Conservation (phyloP, 2,113 vertebrate species). For the Pardalotus punctatus region DNA sequence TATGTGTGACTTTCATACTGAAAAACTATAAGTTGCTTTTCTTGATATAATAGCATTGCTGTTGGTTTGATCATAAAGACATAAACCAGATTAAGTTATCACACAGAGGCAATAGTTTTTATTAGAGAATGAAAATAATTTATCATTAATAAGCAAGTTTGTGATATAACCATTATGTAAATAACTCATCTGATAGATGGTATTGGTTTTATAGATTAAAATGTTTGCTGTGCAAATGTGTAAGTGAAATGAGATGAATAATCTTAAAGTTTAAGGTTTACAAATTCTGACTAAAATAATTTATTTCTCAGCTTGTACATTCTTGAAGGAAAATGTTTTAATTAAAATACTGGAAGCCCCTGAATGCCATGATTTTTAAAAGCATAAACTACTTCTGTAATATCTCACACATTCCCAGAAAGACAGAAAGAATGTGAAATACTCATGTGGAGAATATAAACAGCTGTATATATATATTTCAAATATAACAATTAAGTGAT, state of each 20-base stretch:
- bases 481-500: slow-evolving; percentile 23
- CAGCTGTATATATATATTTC: not conserved
- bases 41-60: not conserved
- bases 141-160: not conserved
- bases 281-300: not conserved
- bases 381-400: not conserved
- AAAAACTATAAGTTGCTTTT: not conserved
- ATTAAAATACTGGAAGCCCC: not conserved
- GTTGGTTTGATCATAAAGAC: not conserved
- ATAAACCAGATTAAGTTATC: not conserved
- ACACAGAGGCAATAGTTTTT: not conserved
- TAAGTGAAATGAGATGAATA: not conserved
- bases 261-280: not conserved
- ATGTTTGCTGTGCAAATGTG: not conserved
- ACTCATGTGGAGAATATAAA: not conserved
- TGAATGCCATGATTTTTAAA: not conserved
- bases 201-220: not conserved
- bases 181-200: not conserved
- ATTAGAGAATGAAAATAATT: not conserved
- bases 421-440: not conserved
- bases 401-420: not conserved
- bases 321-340: not conserved
- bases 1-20: not conserved
- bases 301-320: not conserved
- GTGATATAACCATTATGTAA: not conserved